Base-by-base conservation (phyloP, 2,797 vertebrate genomes). In the Euphonia xanthogaster region DNA sequence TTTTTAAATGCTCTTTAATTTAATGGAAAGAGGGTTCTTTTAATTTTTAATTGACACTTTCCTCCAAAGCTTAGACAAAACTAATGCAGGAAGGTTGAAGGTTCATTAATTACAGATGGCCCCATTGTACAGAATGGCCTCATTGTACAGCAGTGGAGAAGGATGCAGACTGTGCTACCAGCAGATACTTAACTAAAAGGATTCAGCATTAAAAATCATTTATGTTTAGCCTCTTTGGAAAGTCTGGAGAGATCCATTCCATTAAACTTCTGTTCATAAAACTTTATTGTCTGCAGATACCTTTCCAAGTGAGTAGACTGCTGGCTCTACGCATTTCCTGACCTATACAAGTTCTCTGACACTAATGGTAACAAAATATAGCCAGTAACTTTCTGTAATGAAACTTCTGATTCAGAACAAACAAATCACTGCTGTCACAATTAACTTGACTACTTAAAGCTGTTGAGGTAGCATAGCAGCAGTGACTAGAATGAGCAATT, bases 261-360 rank as follows among this genome's bases (percentile, higher is more conserved):
- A 70, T 81, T 90, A 90, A 66, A 87, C 48, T 92, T 86, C 48
- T 87, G 37, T 92, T 95, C 88, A 79, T 90, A 95, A 94, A 96
- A 92, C 47, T 96, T 92, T 88, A 88, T n/a, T 92, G 72, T 58
- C 72, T 65, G 30, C 1, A 9, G 40, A 40, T 86, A 58, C 33
- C 28, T 94, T 92, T 96, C 89, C 94, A 94, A 97, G 82, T 88
- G 87, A 94, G 86, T 86, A 95, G 94, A 86, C 78, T 92, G 89
- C 65, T 96, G 94, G 81, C 91, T 91, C 24, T 81, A 40, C 0
- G 0, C 70, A 37, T 90, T 95, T 95, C 91, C 91, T 94, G 92
- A 91, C 66, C 76, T 63, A 5, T 51, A 53, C 47, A 39, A 91
- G 73, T 73, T 91, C 72, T 73, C 48, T 84, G 73, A 72, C 76